Percentiles rank a stretch among this genome's conserved stretches.
These are phyloP conservation scores for Euschistus heros DNA, from an alignment of 1,140 invertebrate genomes.

Conservation along the genomic window DNA sequence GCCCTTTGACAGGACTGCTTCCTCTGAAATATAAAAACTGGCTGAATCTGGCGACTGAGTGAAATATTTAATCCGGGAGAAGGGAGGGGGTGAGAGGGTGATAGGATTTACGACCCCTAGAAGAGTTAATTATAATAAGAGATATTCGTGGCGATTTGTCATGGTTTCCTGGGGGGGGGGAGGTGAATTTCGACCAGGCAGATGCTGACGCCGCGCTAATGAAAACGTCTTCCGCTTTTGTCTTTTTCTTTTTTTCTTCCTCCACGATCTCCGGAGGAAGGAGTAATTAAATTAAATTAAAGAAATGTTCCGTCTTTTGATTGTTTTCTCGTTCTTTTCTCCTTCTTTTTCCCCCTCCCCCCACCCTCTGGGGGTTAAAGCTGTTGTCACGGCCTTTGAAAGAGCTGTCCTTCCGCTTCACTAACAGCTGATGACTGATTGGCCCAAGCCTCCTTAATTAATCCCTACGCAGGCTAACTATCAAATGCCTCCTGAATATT, in stretches of 20 bases:
- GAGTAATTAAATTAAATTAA: slow-evolving; percentile 13
- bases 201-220: neutral
- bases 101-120: neutral
- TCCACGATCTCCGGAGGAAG: neutral
- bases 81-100: neutral
- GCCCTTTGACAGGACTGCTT: too few relatives aligned
- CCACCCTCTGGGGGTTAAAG: neutral
- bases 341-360: neutral
- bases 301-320: neutral
- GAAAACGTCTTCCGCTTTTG: slow-evolving; percentile 8
- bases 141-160: slow-evolving; percentile 5
- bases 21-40: too few relatives aligned
- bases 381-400: neutral
- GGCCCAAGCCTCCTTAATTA: too few relatives aligned
- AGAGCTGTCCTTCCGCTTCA: too few relatives aligned
- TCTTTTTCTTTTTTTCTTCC: too few relatives aligned
- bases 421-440: too few relatives aligned
- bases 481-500: too few relatives aligned
- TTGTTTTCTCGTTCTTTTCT: neutral
- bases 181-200: neutral
- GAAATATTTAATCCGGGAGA: neutral
- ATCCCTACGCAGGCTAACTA: too few relatives aligned
- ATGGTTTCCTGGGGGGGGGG: neutral
- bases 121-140: slow-evolving; percentile 16
- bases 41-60: neutral